Percentiles rank a stretch among this genome's conserved stretches.
Evolutionary conservation across 2,888 invertebrate species (phyloP).

Genomic region (Polydrusus pterygomalis): DNA sequence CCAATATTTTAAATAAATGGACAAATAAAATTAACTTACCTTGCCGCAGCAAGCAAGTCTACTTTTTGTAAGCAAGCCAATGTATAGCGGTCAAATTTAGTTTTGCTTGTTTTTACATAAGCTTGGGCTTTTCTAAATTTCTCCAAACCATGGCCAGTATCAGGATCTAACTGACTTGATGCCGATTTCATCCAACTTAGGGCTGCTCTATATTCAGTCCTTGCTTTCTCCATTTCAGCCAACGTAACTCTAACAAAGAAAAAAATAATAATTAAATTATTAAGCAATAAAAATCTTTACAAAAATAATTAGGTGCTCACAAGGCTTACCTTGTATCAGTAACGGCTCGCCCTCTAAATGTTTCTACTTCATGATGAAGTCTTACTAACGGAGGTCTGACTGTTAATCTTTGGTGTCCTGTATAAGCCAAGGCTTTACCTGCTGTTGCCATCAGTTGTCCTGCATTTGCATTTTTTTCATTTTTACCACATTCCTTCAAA

Average conservation of each 20-base stretch:
- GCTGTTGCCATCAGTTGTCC: constrained; percentile 87
- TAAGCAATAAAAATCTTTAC: background rate
- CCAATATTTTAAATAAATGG: too few relatives aligned
- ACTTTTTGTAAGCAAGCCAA: constrained; percentile 98
- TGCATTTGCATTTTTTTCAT: constrained; percentile 89
- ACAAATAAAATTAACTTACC: too few relatives aligned
- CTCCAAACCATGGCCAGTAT: constrained; percentile 95
- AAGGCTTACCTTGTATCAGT: constrained; percentile 89
- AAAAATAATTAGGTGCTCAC: background rate
- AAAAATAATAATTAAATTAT: background rate
- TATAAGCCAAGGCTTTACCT: constrained; percentile 81
- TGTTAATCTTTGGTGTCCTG: constrained; percentile 92
- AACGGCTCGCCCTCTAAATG: constrained; percentile 95
- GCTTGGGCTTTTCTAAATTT: constrained; percentile 94
- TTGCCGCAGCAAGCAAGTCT: constrained; percentile 96
- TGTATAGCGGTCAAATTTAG: constrained; percentile 93
- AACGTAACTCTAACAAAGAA: constrained; percentile 71
- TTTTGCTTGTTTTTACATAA: constrained; percentile 87
- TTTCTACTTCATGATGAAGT: constrained; percentile 97
- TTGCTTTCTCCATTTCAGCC: constrained; percentile 93
- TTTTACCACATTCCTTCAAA: constrained; percentile 93
- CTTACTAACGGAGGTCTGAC: constrained; percentile 89
- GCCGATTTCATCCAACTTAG: constrained; percentile 99
- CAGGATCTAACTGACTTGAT: constrained; percentile 96
- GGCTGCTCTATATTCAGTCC: constrained; percentile 96